Percentiles rank a stretch among this genome's conserved stretches.
Evolutionary conservation across 2,888 invertebrate genomes (phyloP).

Genomic region (Rhagophthalmus giganteus): DNA sequence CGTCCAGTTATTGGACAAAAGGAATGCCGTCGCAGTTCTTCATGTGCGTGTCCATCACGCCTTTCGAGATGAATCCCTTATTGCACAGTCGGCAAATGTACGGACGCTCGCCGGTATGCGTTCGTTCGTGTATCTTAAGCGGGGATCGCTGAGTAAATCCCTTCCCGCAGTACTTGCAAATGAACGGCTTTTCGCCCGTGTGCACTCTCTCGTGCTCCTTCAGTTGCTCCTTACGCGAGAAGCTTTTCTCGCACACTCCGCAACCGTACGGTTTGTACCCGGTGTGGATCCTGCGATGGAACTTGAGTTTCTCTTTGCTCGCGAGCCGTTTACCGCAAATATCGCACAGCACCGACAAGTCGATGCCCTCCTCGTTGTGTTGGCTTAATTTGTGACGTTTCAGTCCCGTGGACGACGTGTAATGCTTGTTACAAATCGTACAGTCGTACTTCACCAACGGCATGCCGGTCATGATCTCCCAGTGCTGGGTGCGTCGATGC

Average conservation of each 20-base stretch:
- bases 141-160: constrained; percentile 63
- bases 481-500: constrained; percentile 57
- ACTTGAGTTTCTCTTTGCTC: constrained; percentile 58
- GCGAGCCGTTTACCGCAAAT: constrained; percentile 61
- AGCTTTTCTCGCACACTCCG: constrained; percentile 59
- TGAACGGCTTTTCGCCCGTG: constrained; percentile 57
- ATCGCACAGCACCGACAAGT: constrained; percentile 59
- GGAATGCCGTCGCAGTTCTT: constrained; percentile 31
- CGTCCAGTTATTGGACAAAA: background rate
- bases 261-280: constrained; percentile 56
- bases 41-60: constrained; percentile 48
- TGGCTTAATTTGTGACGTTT: constrained; percentile 53
- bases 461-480: constrained; percentile 51
- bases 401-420: constrained; percentile 49
- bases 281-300: constrained; percentile 53
- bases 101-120: constrained; percentile 64
- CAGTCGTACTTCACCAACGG: constrained; percentile 54
- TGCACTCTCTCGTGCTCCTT: constrained; percentile 59
- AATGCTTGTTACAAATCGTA: constrained; percentile 56
- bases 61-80: constrained; percentile 60
- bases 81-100: constrained; percentile 62
- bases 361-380: constrained; percentile 54
- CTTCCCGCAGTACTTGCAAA: constrained; percentile 50
- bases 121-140: constrained; percentile 62
- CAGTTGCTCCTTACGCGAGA: constrained; percentile 56